phyloP scores from a whole-genome alignment of 2,113 vertebrate genomes.

The Neomonachus schauinslandi region DNA sequence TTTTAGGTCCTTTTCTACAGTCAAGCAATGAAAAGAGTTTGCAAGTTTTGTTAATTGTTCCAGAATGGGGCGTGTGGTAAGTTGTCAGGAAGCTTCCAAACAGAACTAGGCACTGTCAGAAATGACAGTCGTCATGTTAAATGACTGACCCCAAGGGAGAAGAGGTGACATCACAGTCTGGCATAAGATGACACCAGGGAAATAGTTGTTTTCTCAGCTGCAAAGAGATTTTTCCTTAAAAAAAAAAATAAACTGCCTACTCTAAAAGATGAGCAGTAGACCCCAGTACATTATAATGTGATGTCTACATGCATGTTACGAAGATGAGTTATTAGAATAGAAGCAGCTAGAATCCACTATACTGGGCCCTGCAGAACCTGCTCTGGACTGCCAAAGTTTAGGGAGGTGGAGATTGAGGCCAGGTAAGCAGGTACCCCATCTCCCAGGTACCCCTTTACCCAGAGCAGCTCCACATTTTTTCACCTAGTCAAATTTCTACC shows the following conservation, averaged over 20 bases:
- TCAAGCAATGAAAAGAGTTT: not conserved
- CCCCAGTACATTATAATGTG: not conserved
- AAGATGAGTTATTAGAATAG: not conserved
- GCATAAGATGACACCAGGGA: not conserved
- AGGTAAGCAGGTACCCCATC: not conserved
- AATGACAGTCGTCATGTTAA: not conserved
- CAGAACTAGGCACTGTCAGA: not conserved
- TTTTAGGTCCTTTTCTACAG: not conserved
- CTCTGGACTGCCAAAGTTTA: not conserved
- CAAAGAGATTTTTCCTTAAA: not conserved
- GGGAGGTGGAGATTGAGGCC: fast-evolving
- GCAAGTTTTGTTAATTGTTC: not conserved
- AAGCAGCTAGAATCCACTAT: not conserved
- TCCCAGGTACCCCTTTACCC: not conserved
- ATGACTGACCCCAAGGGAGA: not conserved
- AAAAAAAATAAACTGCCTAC: not conserved
- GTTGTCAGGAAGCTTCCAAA: not conserved
- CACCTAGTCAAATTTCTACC: not conserved
- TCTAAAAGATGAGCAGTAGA: not conserved
- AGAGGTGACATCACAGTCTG: not conserved
- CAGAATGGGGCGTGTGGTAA: not conserved
- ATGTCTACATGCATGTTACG: not conserved
- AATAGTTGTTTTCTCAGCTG: not conserved
- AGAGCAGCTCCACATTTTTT: not conserved
- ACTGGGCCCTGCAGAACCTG: not conserved